phyloP scores from a whole-genome alignment of 2,888 invertebrate genomes.

The Philaethria dido region DNA sequence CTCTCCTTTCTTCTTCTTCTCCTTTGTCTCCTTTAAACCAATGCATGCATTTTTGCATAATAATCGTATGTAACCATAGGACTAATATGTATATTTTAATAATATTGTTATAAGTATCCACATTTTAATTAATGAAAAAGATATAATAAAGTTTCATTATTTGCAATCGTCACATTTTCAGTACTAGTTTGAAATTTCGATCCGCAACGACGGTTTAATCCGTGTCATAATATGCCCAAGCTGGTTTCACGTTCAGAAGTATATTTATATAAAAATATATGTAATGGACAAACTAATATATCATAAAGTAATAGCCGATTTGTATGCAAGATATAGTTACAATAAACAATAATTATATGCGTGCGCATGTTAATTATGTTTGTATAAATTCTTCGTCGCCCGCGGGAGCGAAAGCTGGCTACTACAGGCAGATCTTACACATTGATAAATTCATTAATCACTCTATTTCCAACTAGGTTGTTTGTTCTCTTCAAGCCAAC shows the following conservation, averaged over 20 bases:
- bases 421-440: conserved; percentile 57
- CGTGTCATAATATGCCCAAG: neutral
- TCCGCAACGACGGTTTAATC: neutral
- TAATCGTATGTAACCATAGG: no score
- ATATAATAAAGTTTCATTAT: neutral
- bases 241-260: neutral
- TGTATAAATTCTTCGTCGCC: conserved; percentile 56
- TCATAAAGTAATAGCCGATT: conserved; percentile 8
- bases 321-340: conserved; percentile 34
- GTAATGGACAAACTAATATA: conserved; percentile 14
- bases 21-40: no score
- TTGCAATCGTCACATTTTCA: neutral
- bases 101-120: no score
- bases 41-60: no score
- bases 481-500: conserved; percentile 46
- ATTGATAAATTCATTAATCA: conserved; percentile 69
- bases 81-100: no score
- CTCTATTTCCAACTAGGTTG: conserved; percentile 51
- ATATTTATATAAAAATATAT: conserved; percentile 5
- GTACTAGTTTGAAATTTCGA: neutral
- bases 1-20: no score
- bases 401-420: conserved; percentile 66
- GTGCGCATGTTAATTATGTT: conserved; percentile 44
- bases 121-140: no score
- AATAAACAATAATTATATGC: conserved; percentile 39